Percentiles rank a stretch among this genome's conserved stretches.
These are phyloP conservation scores for Dicroscelio sp. DNA, from an alignment of 2,888 invertebrate genomes.

Conservation along the genomic window DNA sequence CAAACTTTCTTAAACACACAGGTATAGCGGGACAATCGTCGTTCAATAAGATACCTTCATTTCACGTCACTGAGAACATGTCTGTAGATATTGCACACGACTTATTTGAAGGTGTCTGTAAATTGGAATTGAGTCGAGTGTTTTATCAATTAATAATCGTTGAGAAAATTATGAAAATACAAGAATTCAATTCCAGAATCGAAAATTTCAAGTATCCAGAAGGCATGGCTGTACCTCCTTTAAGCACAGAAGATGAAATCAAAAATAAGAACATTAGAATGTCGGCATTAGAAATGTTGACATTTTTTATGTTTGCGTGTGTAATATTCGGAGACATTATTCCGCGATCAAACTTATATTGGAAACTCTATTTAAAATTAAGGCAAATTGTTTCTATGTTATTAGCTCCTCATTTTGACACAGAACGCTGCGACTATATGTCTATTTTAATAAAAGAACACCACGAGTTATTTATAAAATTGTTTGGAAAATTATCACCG, in stretches of 20 bases:
- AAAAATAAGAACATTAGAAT: too few species aligned
- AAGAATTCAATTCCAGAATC: constrained; percentile 38
- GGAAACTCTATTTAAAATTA: too few species aligned
- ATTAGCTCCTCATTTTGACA: neutral
- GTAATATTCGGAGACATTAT: too few species aligned
- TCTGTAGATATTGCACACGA: constrained; percentile 59
- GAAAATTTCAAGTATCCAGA: constrained; percentile 25
- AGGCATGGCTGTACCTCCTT: constrained; percentile 67
- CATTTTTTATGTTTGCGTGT: too few species aligned
- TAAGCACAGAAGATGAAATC: too few species aligned
- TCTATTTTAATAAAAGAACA: constrained; percentile 31
- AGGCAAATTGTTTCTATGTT: too few species aligned
- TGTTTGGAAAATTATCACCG: constrained; percentile 62
- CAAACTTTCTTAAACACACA: neutral
- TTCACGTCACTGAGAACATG: constrained; percentile 48
- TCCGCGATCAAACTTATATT: too few species aligned
- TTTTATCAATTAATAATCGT: constrained; percentile 32
- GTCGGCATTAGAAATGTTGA: too few species aligned
- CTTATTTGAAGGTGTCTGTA: constrained; percentile 57
- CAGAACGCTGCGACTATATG: constrained; percentile 33
- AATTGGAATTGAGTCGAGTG: neutral
- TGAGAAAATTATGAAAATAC: constrained; percentile 14
- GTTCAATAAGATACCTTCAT: constrained; percentile 48
- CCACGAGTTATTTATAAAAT: constrained; percentile 57
- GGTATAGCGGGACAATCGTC: constrained; percentile 28